A percentile compares a stretch with the other conserved stretches of the same genome.
Conservation (phyloP, 2,888 invertebrate genomes). For the Andrena flavipes region DNA sequence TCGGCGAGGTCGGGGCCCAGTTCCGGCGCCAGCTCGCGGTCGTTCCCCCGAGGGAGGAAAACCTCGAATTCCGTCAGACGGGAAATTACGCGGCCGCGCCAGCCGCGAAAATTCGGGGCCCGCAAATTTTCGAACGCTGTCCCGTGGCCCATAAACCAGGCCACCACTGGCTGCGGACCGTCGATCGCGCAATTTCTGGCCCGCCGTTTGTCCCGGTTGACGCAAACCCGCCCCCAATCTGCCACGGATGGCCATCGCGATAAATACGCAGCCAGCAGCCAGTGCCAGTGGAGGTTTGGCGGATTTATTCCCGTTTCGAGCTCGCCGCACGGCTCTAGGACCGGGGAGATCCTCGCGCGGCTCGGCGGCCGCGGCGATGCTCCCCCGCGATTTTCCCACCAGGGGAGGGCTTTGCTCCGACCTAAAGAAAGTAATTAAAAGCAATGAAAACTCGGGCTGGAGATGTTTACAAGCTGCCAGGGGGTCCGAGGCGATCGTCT, state of each 20-base stretch:
- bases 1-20: not conserved
- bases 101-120: not conserved
- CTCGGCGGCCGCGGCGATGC: no score
- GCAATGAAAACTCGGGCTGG: not conserved
- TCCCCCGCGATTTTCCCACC: not conserved
- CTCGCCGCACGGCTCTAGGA: not conserved
- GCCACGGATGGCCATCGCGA: slow-evolving; percentile 2
- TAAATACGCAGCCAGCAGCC: slow-evolving; percentile 3
- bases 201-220: slow-evolving; percentile 3
- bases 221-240: slow-evolving; percentile 8
- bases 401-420: not conserved
- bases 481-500: not conserved
- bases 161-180: not conserved
- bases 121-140: not conserved
- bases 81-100: not conserved
- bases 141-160: not conserved
- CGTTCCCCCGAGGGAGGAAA: not conserved
- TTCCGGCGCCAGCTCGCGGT: not conserved
- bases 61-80: not conserved
- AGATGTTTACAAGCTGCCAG: slow-evolving; percentile 19
- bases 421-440: slow-evolving; percentile 14
- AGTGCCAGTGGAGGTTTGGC: not conserved
- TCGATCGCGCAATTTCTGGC: slow-evolving; percentile 3
- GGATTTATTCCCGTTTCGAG: not conserved
- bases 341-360: no score